Percentiles rank a stretch among this genome's conserved stretches.
Evolutionary conservation across 2,113 vertebrate genomes (phyloP).

Genomic region (Typhlomys cinereus): DNA sequence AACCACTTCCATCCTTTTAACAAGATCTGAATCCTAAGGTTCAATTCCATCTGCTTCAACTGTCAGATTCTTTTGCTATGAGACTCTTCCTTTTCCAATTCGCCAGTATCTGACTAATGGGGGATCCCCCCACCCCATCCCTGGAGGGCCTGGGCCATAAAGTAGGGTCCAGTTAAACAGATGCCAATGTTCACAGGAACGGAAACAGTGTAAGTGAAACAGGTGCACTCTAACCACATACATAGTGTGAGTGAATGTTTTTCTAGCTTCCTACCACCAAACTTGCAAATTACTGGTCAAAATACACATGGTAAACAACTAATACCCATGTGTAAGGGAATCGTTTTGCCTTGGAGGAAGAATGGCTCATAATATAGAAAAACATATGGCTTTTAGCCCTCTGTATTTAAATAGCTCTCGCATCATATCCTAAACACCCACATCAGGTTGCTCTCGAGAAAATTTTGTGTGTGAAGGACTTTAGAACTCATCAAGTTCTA

Average conservation of each 20-base stretch:
- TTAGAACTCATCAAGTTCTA: background rate
- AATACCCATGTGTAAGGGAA: background rate
- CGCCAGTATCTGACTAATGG: background rate
- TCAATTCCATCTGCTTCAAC: constrained; percentile 54
- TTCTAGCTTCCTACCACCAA: background rate
- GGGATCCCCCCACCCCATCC: background rate
- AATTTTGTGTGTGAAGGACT: background rate
- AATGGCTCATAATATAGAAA: background rate
- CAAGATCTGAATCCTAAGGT: constrained; percentile 66
- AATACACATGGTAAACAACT: background rate
- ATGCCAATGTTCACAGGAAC: background rate
- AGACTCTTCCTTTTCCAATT: constrained; percentile 51
- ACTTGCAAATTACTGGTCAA: constrained; percentile 3
- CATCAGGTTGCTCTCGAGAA: background rate
- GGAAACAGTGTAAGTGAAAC: background rate
- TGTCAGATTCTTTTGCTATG: constrained; percentile 51
- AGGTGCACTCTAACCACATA: background rate
- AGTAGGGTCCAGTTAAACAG: background rate
- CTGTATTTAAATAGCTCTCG: background rate
- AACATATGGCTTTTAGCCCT: background rate
- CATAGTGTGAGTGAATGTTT: background rate
- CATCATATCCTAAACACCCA: constrained; percentile 45
- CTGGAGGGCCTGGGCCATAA: background rate
- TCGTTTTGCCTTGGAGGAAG: background rate
- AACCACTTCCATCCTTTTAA: constrained; percentile 55